These are phyloP conservation scores for Scaptomyza graminum DNA, from an alignment of 1,140 invertebrate species.

Conservation along the genomic window DNA sequence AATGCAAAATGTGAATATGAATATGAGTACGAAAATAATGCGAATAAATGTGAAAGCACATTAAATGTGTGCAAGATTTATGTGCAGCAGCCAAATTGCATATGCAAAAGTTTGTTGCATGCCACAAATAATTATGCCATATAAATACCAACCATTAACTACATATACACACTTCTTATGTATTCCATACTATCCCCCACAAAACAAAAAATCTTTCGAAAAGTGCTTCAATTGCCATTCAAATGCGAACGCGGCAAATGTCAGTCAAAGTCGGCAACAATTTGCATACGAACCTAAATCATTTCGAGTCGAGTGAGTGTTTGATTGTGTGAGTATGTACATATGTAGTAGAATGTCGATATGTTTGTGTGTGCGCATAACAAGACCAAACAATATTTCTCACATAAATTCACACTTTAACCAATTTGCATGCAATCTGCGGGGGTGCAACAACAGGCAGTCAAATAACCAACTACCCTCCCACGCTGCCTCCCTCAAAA, in stretches of 20 bases:
- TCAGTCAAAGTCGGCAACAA: constrained; percentile 77
- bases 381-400: constrained; percentile 84
- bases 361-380: constrained; percentile 53
- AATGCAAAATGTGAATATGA: constrained; percentile 37
- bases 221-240: constrained; percentile 41
- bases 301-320: constrained; percentile 72
- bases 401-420: constrained; percentile 84
- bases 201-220: constrained; percentile 10
- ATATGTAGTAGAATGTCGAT: constrained; percentile 27
- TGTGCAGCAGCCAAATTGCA: constrained; percentile 53
- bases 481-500: not conserved
- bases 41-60: constrained; percentile 67
- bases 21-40: constrained; percentile 57
- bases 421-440: constrained; percentile 83
- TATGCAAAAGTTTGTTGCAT: constrained; percentile 30
- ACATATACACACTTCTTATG: not conserved
- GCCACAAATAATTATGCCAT: constrained; percentile 25
- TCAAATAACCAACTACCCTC: not conserved
- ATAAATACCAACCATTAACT: not conserved
- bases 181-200: not conserved
- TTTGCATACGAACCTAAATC: constrained; percentile 83
- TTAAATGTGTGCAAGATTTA: constrained; percentile 73
- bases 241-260: constrained; percentile 65
- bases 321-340: constrained; percentile 28
- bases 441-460: constrained; percentile 65